Evolutionary conservation across 2,797 vertebrate genomes (phyloP), one percentile per base, ranked within the genome.

Genomic region (Parambassis ranga): DNA sequence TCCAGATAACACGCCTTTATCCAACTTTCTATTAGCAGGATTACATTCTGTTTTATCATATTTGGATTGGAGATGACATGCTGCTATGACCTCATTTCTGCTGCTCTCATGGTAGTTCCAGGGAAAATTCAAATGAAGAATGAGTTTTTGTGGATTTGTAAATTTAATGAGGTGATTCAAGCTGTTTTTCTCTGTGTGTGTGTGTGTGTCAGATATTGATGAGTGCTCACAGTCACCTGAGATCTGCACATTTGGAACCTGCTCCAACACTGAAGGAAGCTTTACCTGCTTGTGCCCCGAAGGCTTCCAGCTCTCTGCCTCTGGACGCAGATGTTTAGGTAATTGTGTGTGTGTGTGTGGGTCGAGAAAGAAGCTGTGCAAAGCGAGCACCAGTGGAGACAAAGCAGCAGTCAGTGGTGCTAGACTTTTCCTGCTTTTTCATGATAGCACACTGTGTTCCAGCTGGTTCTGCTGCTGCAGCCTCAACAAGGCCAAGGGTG

Each of bases 251-350:
- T 83, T 96, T 81, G 97, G 97, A 43, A 95, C 93, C 9, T 99
- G 97, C 83, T 93, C 93, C 73, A 99, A 98, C 90, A 95, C 92
- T 1, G 92, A 92, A 38, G 97, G 97, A 72, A 97, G 96, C 85
- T 99, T 97, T 88, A 94, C 62, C 75, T 99, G 97, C 65, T 62
- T 91, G 42, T 99, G 97, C 86, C 94, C 94, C 1, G 91, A 94
- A 30, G 96, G 96, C 7, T 99, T 97, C 90, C 92, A 95, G 66
- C 85, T 99, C 46, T 95, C 97, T 39, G 90, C 93, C 7, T 93
- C 93, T 0, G 96, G 97, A 84, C 95, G 91, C 61, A 93, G 93
- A 89, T 99, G 97, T 89, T 85, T 95, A 90, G 97, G 97, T 98
- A 92, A 93, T 78, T 82, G 13, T 10, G 38, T 26, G 48, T 24